Percentiles rank a stretch among this genome's conserved stretches.
These are phyloP conservation scores for Corbicula japonica DNA, from an alignment of 2,888 invertebrate genomes.

Conservation along the genomic window DNA sequence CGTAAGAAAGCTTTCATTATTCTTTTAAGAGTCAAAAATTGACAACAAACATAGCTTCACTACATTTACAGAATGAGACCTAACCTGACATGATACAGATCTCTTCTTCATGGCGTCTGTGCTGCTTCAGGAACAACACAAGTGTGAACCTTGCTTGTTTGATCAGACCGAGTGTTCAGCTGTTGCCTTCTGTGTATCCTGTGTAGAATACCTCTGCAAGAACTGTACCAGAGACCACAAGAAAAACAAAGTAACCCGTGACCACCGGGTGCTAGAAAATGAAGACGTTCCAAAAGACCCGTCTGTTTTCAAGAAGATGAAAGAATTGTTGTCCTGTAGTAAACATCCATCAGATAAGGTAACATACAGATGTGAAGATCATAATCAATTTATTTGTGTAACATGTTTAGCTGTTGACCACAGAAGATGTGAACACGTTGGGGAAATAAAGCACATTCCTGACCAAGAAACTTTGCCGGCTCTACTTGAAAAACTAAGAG, in stretches of 20 bases:
- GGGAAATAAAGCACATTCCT: not conserved
- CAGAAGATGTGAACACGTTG: conserved; percentile 15
- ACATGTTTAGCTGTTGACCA: not conserved
- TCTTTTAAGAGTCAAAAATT: no score
- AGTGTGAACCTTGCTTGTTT: conserved; percentile 14
- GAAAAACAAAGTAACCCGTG: conserved; percentile 12
- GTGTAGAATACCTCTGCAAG: conserved; percentile 13
- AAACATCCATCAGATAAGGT: conserved; percentile 7
- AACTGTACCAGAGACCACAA: conserved; percentile 7
- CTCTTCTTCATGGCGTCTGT: no score
- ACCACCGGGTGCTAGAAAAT: not conserved
- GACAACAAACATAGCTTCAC: no score
- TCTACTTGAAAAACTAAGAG: no score
- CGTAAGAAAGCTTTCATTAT: no score
- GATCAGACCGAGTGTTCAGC: not conserved
- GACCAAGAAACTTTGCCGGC: not conserved
- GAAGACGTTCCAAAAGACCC: not conserved
- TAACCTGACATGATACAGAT: no score
- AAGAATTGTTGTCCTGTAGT: not conserved
- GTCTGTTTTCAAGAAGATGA: not conserved
- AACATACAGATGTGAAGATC: conserved; percentile 11
- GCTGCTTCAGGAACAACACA: no score
- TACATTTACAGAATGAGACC: no score
- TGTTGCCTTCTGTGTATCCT: conserved; percentile 12
- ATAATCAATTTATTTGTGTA: conserved; percentile 14